Percentiles rank a stretch among this genome's conserved stretches.
These are phyloP conservation scores for Sympetrum striolatum DNA, from an alignment of 2,888 invertebrate genomes.

Conservation along the genomic window DNA sequence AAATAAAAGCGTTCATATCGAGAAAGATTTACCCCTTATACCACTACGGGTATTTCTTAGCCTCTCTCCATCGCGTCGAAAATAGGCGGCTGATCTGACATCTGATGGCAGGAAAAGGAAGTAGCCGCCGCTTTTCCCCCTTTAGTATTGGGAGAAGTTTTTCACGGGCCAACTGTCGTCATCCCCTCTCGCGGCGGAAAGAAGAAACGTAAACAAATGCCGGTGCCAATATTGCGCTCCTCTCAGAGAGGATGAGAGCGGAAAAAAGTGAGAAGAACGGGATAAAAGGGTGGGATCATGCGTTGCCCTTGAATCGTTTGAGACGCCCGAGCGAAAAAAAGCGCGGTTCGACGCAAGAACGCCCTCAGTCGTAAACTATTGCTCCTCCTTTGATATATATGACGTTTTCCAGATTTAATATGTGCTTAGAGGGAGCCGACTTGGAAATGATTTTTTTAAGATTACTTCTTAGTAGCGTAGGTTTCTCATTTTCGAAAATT, in stretches of 20 bases:
- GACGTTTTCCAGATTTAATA: background rate
- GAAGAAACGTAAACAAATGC: slow-evolving; percentile 38
- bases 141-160: background rate
- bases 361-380: background rate
- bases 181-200: background rate
- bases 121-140: background rate
- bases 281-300: background rate
- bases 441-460: too few species aligned
- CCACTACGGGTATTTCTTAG: background rate
- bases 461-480: too few species aligned
- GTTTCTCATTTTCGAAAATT: too few species aligned
- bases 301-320: background rate
- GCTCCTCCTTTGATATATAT: background rate
- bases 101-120: background rate
- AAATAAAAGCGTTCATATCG: too few species aligned
- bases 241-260: background rate
- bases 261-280: background rate
- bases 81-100: background rate
- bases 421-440: too few species aligned
- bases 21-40: too few species aligned
- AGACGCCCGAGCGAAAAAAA: background rate
- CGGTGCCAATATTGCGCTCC: slow-evolving; percentile 26
- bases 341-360: background rate
- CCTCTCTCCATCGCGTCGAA: background rate
- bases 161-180: slow-evolving; percentile 36